A percentile compares a stretch with the other conserved stretches of the same genome.
These are phyloP conservation scores for Pseudomyrmex dendroicus DNA, from an alignment of 1,140 invertebrate species.

Conservation along the genomic window DNA sequence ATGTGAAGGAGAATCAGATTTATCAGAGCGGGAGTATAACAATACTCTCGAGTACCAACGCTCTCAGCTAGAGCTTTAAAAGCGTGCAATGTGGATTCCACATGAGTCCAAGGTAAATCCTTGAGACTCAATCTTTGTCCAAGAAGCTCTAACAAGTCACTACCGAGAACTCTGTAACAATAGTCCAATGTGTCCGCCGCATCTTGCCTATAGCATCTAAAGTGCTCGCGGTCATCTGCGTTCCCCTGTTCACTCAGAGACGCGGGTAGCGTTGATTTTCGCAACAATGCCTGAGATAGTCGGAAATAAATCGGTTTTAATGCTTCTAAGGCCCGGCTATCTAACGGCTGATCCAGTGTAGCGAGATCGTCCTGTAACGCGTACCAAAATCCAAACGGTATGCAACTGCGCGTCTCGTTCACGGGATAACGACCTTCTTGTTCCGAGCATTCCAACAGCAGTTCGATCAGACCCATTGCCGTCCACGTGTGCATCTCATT, in stretches of 20 bases:
- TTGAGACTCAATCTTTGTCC: slow-evolving; percentile 85
- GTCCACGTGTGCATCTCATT: slow-evolving; percentile 80
- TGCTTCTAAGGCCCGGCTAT: slow-evolving; percentile 83
- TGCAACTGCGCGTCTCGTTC: slow-evolving; percentile 88
- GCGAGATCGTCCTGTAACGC: slow-evolving; percentile 91
- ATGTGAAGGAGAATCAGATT: slow-evolving; percentile 88
- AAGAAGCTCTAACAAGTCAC: slow-evolving; percentile 88
- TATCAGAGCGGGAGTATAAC: slow-evolving; percentile 89
- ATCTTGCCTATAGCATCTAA: slow-evolving; percentile 96
- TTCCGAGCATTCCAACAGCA: slow-evolving; percentile 90
- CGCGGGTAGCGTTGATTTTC: slow-evolving; percentile 87
- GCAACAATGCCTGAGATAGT: slow-evolving; percentile 87
- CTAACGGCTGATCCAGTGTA: slow-evolving; percentile 84
- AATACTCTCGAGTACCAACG: slow-evolving; percentile 87
- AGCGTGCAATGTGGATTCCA: slow-evolving; percentile 93
- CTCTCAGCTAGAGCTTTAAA: slow-evolving; percentile 93
- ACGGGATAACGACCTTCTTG: slow-evolving; percentile 70
- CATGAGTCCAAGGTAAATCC: slow-evolving; percentile 86
- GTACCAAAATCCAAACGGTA: slow-evolving; percentile 96
- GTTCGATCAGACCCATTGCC: slow-evolving; percentile 85
- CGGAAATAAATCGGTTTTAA: slow-evolving; percentile 89
- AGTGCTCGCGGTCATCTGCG: slow-evolving; percentile 92
- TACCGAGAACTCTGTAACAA: slow-evolving; percentile 91
- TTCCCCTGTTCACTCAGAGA: slow-evolving; percentile 81
- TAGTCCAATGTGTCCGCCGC: slow-evolving; percentile 95